Conservation (phyloP, 2,888 invertebrate species). For the Aphidoletes aphidimyza region DNA sequence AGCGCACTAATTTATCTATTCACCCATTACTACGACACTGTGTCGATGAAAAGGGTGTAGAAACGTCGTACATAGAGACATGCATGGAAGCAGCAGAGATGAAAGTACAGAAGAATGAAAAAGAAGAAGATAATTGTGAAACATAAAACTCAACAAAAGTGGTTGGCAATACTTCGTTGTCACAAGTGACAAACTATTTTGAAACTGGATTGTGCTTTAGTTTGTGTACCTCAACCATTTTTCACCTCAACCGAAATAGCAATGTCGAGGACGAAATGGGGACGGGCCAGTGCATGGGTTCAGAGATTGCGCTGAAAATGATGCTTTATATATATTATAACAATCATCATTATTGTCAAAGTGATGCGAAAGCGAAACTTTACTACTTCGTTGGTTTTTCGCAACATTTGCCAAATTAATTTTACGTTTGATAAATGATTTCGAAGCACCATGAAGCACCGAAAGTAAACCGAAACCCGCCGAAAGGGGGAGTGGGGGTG, state of each 20-base stretch:
- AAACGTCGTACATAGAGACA: no score
- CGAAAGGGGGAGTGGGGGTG: no score
- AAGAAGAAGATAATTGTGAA: neutral
- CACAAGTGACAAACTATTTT: neutral
- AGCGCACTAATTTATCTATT: neutral
- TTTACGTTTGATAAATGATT: slow-evolving; percentile 15
- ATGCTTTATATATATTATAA: neutral
- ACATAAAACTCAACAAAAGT: neutral
- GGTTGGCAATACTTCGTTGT: neutral
- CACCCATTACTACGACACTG: no score
- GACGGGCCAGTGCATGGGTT: neutral
- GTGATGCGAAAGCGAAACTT: neutral
- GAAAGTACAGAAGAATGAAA: no score
- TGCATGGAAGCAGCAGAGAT: no score
- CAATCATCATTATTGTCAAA: neutral
- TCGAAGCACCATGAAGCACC: neutral
- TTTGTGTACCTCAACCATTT: neutral
- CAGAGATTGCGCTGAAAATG: neutral
- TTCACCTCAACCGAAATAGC: neutral
- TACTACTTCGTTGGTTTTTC: neutral
- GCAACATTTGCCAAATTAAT: slow-evolving; percentile 17
- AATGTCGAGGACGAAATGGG: neutral
- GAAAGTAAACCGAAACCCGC: no score
- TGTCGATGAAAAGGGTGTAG: no score
- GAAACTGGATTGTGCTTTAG: neutral